Evolutionary conservation across 53 echinoderm and acorn worm species (phyloP).

Genomic region (Zoroaster sp.): DNA sequence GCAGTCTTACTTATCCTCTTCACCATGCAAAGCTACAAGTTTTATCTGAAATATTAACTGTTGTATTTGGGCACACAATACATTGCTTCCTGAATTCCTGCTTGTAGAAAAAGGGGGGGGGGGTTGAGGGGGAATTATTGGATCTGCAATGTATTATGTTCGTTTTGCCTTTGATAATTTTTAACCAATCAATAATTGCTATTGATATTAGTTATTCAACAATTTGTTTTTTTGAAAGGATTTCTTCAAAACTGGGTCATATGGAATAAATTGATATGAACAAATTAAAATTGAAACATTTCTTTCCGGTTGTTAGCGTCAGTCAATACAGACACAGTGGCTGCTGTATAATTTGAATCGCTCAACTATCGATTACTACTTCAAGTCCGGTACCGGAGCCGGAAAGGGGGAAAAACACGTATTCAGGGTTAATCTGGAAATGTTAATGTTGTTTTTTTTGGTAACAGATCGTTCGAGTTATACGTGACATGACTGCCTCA

Average conservation of each 20-base stretch:
- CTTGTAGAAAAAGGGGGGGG: too few species aligned
- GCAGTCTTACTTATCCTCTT: too few species aligned
- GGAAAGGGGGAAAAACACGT: not conserved
- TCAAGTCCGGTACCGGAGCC: not conserved
- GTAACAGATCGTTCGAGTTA: not conserved
- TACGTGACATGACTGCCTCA: not conserved
- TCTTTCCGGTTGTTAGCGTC: not conserved
- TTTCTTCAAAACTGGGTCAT: not conserved
- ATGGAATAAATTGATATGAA: not conserved
- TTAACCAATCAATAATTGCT: too few species aligned
- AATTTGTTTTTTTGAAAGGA: too few species aligned
- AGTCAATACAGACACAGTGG: not conserved
- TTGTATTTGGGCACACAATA: too few species aligned
- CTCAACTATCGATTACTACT: not conserved
- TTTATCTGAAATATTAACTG: too few species aligned
- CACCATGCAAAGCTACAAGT: too few species aligned
- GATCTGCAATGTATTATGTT: too few species aligned
- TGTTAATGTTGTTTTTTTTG: not conserved
- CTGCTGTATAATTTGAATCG: not conserved
- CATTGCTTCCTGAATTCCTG: too few species aligned
- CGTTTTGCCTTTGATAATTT: too few species aligned
- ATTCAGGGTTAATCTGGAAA: not conserved
- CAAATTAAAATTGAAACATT: slow-evolving; percentile 22
- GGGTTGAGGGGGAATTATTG: too few species aligned
- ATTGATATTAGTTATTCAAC: too few species aligned